A percentile compares a stretch with the other conserved stretches of the same genome.
phyloP scores from a whole-genome alignment of 2,888 invertebrate genomes.

The Diachrysia chrysitis region DNA sequence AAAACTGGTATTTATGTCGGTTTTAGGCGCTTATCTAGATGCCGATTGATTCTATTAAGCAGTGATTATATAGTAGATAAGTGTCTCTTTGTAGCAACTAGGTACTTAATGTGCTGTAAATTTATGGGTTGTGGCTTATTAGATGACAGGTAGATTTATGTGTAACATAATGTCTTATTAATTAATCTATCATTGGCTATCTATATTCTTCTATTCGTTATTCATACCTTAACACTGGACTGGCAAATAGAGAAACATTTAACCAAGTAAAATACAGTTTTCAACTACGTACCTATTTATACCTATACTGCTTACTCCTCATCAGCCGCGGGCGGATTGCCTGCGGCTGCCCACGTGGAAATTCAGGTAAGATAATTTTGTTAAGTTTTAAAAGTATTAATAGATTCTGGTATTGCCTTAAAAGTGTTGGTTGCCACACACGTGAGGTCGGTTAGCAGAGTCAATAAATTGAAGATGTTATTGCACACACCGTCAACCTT shows the following conservation, averaged over 20 bases:
- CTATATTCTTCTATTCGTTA: too few species aligned
- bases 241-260: too few species aligned
- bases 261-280: too few species aligned
- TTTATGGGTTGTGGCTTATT: neutral
- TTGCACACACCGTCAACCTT: conserved; percentile 4
- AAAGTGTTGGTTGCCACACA: conserved; percentile 1
- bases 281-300: neutral
- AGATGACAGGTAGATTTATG: neutral
- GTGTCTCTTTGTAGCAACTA: neutral
- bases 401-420: conserved; percentile 4
- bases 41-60: conserved; percentile 22
- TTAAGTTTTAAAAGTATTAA: neutral
- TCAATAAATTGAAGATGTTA: conserved; percentile 4
- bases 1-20: conserved; percentile 24
- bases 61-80: neutral
- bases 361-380: neutral
- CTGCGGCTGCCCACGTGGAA: neutral
- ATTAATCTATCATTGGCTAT: too few species aligned
- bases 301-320: neutral
- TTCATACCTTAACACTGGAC: too few species aligned
- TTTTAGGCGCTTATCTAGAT: conserved; percentile 37
- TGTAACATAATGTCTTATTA: neutral
- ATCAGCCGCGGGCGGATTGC: neutral
- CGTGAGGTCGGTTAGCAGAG: conserved; percentile 1
- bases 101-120: neutral